These are phyloP conservation scores for Epiblema foenella DNA, from an alignment of 2,888 invertebrate genomes.

Conservation along the genomic window DNA sequence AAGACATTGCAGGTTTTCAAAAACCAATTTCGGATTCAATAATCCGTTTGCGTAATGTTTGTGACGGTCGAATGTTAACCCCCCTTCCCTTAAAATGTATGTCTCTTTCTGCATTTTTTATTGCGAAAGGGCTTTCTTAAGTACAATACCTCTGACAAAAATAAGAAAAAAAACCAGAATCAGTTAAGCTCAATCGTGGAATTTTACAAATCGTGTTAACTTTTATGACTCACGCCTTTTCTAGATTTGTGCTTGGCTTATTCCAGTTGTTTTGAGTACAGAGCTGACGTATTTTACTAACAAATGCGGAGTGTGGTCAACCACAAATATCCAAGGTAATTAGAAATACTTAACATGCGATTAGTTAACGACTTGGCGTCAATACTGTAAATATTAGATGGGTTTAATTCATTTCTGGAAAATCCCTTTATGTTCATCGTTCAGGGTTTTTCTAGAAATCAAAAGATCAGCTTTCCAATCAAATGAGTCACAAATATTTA, in stretches of 20 bases:
- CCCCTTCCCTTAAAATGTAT: too few species aligned
- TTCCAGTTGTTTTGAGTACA: neutral
- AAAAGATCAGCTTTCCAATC: neutral
- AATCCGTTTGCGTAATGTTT: too few species aligned
- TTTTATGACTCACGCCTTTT: neutral
- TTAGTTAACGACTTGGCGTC: slow-evolving; percentile 2
- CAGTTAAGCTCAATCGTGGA: neutral
- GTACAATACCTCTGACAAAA: too few species aligned
- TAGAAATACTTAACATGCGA: neutral
- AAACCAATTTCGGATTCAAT: too few species aligned
- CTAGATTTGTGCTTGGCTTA: neutral
- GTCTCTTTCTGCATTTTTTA: neutral
- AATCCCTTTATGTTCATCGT: neutral
- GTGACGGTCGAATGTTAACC: too few species aligned
- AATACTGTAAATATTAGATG: slow-evolving; percentile 15
- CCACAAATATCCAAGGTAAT: slow-evolving; percentile 24
- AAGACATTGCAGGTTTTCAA: too few species aligned
- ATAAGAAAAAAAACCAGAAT: neutral
- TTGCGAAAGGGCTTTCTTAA: too few species aligned
- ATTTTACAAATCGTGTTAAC: slow-evolving; percentile 7
- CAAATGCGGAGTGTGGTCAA: slow-evolving; percentile 6
- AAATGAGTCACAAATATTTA: neutral
- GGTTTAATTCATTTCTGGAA: slow-evolving; percentile 7
- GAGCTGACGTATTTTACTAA: slow-evolving; percentile 15
- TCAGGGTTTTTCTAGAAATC: neutral